Evolutionary conservation across 1,140 invertebrate genomes (phyloP).

Genomic region (Magallana gigas): DNA sequence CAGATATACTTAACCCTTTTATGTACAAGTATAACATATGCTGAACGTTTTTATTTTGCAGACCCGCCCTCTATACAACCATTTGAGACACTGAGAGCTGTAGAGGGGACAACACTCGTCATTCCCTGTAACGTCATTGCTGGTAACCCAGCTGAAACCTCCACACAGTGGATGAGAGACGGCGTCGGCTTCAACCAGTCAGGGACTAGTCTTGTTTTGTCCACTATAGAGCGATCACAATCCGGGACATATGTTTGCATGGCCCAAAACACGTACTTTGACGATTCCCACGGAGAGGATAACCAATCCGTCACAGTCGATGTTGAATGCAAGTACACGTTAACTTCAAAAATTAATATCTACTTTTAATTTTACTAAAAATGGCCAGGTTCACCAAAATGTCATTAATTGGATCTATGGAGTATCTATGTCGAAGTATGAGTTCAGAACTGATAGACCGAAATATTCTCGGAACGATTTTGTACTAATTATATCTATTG

Average conservation of each 20-base stretch:
- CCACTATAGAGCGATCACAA: not conserved
- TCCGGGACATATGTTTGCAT: not conserved
- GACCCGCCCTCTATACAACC: no score
- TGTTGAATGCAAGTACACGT: slow-evolving; percentile 1
- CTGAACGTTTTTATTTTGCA: no score
- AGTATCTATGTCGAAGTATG: no score
- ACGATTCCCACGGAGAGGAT: not conserved
- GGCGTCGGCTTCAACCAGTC: not conserved
- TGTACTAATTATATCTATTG: no score
- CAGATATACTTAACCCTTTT: no score
- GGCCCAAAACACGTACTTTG: not conserved
- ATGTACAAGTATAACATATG: no score
- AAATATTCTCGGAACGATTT: no score
- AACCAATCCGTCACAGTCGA: not conserved
- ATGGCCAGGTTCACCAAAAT: no score
- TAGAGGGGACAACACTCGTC: not conserved
- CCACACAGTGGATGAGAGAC: not conserved
- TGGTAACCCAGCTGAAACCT: not conserved
- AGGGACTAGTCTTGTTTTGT: not conserved
- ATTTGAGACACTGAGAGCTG: not conserved
- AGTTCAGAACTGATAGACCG: no score
- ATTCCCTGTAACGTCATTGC: not conserved
- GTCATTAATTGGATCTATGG: no score
- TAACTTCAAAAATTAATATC: not conserved
- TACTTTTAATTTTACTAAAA: not conserved